Base-by-base conservation (phyloP, 1,140 invertebrate genomes). In the Cotesia chilonis region DNA sequence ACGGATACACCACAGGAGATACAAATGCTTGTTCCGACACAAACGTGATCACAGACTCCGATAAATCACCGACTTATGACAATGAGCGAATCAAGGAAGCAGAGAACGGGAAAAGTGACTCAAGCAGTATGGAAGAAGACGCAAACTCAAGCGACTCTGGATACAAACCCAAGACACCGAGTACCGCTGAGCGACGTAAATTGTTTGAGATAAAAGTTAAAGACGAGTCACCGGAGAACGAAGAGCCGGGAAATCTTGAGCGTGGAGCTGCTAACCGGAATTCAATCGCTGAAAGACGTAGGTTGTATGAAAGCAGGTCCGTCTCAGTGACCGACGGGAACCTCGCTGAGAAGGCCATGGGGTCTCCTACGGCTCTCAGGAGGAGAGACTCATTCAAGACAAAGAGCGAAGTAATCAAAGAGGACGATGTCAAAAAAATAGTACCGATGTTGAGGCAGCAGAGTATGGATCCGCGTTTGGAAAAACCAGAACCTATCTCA, bases 221-320 rank as follows among this genome's bases (percentile, higher is more conserved):
- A 77, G 88, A 87, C 37, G 81, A 83, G 41, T 86, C 83, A 3
- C 83, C 78, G 4, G 85, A 83, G 68, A 87, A 88, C 61, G 88
- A 89, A 54, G 83, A 87, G 28, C 72, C 82, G n/a, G 87, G 84
- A 5, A 88, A 85, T 75, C 89, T 91, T 51, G 89, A 90, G 72
- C 83, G 89, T 52, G 88, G 87, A 1, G 88, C 80, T 66, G 87
- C 87, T 1, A 90, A 92, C 77, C 86, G 91, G 51, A 90, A 88
- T 73, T 94, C 93, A 6, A 94, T 95, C 75, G 93, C 94, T 1
- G 94, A 95, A 71, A 87, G 93, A 6, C 88, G 93, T 3, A 90
- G 92, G 72, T 87, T 94, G 76, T 95, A 95, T 80, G 93, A 94
- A 78, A 90, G 86, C 78, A 89, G 92, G 17, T 93, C 90, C 0